Conservation (phyloP, 2,797 vertebrate genomes). For the Megalops cyprinoides region DNA sequence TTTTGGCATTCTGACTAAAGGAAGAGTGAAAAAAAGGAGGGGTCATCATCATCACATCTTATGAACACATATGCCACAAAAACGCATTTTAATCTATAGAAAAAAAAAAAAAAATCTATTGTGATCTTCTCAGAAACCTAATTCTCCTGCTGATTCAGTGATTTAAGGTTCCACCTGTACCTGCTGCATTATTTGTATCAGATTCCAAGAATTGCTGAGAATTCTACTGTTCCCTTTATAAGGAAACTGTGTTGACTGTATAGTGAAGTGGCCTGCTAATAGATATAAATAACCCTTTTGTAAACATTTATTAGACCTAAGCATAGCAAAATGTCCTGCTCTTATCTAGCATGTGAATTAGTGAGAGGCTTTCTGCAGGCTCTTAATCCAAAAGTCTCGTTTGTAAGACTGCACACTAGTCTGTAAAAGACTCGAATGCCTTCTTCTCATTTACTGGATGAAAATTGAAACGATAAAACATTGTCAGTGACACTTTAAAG, state of each 20-base stretch:
- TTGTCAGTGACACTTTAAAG: neutral
- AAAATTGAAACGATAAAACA: conserved; percentile 1
- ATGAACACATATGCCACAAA: neutral
- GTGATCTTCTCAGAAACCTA: neutral
- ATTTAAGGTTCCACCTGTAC: neutral
- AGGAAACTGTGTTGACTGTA: neutral
- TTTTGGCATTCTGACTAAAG: neutral
- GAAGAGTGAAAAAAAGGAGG: neutral
- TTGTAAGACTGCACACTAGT: neutral
- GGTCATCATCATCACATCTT: neutral
- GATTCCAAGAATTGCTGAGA: neutral
- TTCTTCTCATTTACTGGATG: neutral
- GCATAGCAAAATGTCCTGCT: neutral
- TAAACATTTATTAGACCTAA: neutral
- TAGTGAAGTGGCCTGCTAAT: neutral
- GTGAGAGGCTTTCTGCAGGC: conserved; percentile 7
- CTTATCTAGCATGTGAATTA: neutral
- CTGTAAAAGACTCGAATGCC: neutral
- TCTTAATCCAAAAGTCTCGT: neutral
- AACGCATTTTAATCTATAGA: neutral
- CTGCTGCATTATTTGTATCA: neutral
- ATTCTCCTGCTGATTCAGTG: neutral
- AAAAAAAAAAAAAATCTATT: neutral
- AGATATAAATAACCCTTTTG: neutral
- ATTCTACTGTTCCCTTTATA: neutral